Evolutionary conservation across 2,113 vertebrate species (phyloP).

Genomic region (Axis porcinus): DNA sequence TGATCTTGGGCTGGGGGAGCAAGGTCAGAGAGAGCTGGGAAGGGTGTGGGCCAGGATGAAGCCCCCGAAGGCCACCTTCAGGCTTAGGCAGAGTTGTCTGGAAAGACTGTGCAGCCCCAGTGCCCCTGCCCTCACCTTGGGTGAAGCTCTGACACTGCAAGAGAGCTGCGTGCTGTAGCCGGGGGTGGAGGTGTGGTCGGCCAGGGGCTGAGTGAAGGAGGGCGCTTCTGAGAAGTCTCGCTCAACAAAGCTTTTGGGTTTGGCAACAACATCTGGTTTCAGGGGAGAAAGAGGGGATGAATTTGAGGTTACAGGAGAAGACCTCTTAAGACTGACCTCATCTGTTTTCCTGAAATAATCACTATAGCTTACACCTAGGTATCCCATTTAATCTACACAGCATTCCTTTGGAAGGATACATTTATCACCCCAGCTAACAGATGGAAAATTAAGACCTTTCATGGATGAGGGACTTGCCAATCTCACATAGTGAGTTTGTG

Average conservation of each 20-base stretch:
- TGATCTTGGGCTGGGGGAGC: conserved; percentile 88
- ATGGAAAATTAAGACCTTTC: background rate
- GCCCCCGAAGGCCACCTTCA: background rate
- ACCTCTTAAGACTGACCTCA: background rate
- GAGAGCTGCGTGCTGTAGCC: conserved; percentile 95
- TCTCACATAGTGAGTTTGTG: background rate
- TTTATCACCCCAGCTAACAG: background rate
- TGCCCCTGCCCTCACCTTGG: conserved; percentile 83
- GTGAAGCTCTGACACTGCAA: conserved; percentile 90
- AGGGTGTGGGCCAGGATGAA: background rate
- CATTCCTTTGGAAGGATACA: background rate
- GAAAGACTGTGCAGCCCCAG: background rate
- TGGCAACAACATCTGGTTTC: conserved; percentile 81
- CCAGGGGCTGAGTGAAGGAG: conserved; percentile 91
- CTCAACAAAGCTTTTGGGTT: conserved; percentile 83
- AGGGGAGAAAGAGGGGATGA: background rate
- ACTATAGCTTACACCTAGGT: background rate
- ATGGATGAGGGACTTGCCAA: background rate
- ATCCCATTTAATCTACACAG: background rate
- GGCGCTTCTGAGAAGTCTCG: conserved; percentile 91
- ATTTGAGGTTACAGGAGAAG: background rate
- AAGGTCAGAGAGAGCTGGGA: background rate
- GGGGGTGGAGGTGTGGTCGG: conserved; percentile 87
- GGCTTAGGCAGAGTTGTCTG: background rate
- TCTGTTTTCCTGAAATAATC: background rate